Base-by-base conservation (phyloP, 2,888 invertebrate genomes). In the Thera britannica region DNA sequence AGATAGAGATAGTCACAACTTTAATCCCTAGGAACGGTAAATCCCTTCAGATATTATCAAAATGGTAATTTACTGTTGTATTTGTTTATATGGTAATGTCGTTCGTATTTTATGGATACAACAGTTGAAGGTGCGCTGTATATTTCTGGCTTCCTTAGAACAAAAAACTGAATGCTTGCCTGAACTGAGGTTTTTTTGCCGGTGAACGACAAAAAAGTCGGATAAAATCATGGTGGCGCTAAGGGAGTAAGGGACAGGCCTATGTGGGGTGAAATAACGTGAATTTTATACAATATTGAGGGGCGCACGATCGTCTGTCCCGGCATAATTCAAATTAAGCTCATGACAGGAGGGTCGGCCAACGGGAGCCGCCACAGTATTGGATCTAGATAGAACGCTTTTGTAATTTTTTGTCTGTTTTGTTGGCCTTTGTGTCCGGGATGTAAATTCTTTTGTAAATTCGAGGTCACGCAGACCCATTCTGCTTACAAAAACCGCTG, bases 251-350 rank as follows among this genome's bases (percentile, higher is more conserved):
- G 23, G n/a, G n/a, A 41, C 63, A 63, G 55, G 65, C 58, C 60
- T 61, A 48, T 54, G 55, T 58, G 79, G 84, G 83, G 77, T 79
- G 72, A 71, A 80, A 84, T 81, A 84, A 85, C 82, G 82, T 80
- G 86, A 85, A 85, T 85, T 87, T 85, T 88, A 86, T 88, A 85
- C 82, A 80, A 75, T 85, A 85, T 83, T 77, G 84, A 79, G 78
- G 80, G 79, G 74, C 62, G 77, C 71, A 75, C 77, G 77, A 83
- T 79, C 80, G 86, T 83, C 86, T 84, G 85, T 77, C 82, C 85
- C 80, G 79, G 79, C 86, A 89, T 92, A 89, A 92, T 90, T 92
- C 91, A 91, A 91, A 92, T 92, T 91, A 92, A 89, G 88, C 87
- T 82, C 87, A 83, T 86, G 89, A 88, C 89, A 87, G 86, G 82